phyloP scores from a whole-genome alignment of 2,113 vertebrate species.

The Apodemus speciosus region DNA sequence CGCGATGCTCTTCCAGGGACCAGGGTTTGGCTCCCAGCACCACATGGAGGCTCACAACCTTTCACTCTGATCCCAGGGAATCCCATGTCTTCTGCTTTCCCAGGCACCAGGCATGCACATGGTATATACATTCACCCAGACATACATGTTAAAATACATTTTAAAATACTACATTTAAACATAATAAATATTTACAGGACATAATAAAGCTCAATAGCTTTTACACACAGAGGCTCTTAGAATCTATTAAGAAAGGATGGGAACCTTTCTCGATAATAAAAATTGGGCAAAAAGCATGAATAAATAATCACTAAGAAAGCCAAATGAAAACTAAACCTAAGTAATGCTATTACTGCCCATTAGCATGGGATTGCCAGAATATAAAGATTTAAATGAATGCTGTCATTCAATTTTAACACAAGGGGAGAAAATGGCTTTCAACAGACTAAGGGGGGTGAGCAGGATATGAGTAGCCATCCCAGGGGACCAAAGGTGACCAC shows the following conservation, averaged over 20 bases:
- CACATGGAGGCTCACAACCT: background rate
- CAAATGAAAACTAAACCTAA: background rate
- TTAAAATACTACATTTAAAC: slow-evolving; percentile 1
- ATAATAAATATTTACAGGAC: background rate
- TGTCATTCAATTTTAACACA: background rate
- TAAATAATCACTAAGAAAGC: slow-evolving; percentile 39
- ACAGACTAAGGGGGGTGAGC: background rate
- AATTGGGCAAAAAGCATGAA: background rate
- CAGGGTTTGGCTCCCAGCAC: background rate
- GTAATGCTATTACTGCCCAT: background rate
- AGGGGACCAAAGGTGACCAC: background rate
- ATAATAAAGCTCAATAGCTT: background rate
- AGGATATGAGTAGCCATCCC: background rate
- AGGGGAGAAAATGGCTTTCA: background rate
- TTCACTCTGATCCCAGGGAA: background rate
- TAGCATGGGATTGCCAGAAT: background rate
- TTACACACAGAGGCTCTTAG: background rate
- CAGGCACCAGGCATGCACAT: background rate
- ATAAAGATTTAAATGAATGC: background rate
- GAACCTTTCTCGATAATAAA: background rate
- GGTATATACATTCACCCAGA: background rate
- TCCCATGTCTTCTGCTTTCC: background rate
- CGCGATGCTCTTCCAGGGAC: background rate
- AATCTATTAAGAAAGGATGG: slow-evolving; percentile 18
- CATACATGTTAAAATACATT: background rate